Conservation (phyloP, 2,888 invertebrate species). For the Agriopis aurantiaria region DNA sequence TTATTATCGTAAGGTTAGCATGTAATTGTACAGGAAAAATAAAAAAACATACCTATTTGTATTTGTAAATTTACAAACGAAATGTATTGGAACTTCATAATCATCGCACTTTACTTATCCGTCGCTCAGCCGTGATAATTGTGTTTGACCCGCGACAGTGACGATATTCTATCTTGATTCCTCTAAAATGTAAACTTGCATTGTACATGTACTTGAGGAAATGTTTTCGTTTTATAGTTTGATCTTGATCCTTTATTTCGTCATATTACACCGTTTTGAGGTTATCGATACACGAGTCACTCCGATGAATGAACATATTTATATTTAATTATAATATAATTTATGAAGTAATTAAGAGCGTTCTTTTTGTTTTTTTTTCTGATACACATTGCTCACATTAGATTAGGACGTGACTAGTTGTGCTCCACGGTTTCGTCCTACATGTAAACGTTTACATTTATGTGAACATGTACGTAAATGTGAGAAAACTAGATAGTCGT, state of each 20-base stretch:
- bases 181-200: neutral
- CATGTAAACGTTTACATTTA: too few species aligned
- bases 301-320: conserved; percentile 5
- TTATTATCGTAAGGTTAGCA: too few species aligned
- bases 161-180: too few species aligned
- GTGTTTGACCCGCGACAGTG: too few species aligned
- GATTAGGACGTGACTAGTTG: neutral
- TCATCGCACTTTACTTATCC: too few species aligned
- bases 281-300: conserved; percentile 30
- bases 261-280: conserved; percentile 25
- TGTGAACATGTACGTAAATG: too few species aligned
- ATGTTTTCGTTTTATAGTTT: conserved; percentile 21
- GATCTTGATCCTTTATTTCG: conserved; percentile 36
- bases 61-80: too few species aligned
- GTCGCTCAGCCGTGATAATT: too few species aligned
- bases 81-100: too few species aligned
- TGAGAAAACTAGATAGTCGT: too few species aligned
- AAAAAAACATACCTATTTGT: too few species aligned
- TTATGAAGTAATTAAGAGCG: neutral
- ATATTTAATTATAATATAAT: neutral
- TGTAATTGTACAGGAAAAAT: too few species aligned
- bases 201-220: conserved; percentile 37
- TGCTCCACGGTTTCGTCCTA: neutral
- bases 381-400: neutral
- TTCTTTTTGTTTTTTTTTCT: neutral